Conservation (phyloP, 2,888 invertebrate genomes). For the Enchytraeus crypticus region DNA sequence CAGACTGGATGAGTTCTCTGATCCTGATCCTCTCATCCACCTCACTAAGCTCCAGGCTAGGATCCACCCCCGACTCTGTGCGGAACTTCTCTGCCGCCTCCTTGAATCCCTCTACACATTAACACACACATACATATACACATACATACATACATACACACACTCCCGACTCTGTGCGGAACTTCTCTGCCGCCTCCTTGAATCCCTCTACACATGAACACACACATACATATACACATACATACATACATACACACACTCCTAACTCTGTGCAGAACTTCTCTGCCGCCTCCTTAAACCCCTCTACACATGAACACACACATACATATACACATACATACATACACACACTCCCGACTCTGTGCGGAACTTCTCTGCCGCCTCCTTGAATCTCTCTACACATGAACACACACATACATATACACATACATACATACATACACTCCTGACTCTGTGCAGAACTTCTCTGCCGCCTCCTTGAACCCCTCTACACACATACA, state of each 20-base stretch:
- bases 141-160: constrained; percentile 69
- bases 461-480: constrained; percentile 90
- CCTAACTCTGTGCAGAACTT: constrained; percentile 93
- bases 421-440: constrained; percentile 65
- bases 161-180: constrained; percentile 84
- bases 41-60: constrained; percentile 69
- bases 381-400: constrained; percentile 64
- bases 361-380: constrained; percentile 88
- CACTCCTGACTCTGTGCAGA: constrained; percentile 84
- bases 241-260: constrained; percentile 64
- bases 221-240: constrained; percentile 55
- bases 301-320: constrained; percentile 42
- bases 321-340: constrained; percentile 59
- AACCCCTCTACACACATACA: constrained; percentile 49
- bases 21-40: constrained; percentile 69
- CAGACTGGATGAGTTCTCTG: constrained; percentile 83
- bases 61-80: constrained; percentile 78
- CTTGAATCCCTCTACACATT: constrained; percentile 54
- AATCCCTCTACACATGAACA: constrained; percentile 49
- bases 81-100: constrained; percentile 95
- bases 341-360: constrained; percentile 78
- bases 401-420: neutral
- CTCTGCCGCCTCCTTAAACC: constrained; percentile 80
- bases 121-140: constrained; percentile 38
- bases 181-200: constrained; percentile 90